A percentile compares a stretch with the other conserved stretches of the same genome.
phyloP scores from a whole-genome alignment of 2,797 vertebrate species.

The Heteromormyrus szaboi region DNA sequence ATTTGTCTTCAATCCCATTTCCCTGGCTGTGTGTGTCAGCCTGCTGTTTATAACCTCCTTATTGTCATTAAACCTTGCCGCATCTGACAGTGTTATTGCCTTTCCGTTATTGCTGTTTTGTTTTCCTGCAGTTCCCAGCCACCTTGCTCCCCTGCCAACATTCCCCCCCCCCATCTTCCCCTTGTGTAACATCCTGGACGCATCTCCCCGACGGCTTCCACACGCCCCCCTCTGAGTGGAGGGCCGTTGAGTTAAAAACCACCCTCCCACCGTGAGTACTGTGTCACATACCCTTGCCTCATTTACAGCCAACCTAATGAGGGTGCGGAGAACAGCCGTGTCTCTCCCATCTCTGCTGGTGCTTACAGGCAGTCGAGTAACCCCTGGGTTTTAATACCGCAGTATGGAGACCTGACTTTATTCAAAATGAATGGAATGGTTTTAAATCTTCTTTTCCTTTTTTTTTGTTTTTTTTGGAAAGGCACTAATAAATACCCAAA shows the following conservation, averaged over 20 bases:
- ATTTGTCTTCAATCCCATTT: conserved; percentile 8
- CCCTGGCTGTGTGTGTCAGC: background rate
- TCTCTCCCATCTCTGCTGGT: background rate
- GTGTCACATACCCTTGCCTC: background rate
- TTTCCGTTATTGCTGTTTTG: background rate
- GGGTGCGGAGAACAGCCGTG: background rate
- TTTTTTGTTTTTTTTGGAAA: too few species aligned
- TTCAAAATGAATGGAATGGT: background rate
- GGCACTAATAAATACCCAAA: background rate
- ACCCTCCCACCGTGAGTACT: too few species aligned
- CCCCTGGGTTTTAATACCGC: background rate
- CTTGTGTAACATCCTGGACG: background rate
- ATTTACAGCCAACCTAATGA: background rate
- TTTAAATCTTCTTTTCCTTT: background rate
- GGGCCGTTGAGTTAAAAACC: background rate
- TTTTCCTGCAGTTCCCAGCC: background rate
- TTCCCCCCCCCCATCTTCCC: background rate
- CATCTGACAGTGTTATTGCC: conserved; percentile 1
- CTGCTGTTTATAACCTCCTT: background rate
- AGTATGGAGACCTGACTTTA: background rate
- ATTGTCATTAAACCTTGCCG: background rate
- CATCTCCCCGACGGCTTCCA: background rate
- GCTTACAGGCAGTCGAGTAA: background rate
- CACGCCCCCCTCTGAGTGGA: background rate
- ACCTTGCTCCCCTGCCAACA: background rate